A percentile compares a stretch with the other conserved stretches of the same genome.
These are phyloP conservation scores for Enoplosus armatus DNA, from an alignment of 2,797 vertebrate genomes.

Conservation along the genomic window DNA sequence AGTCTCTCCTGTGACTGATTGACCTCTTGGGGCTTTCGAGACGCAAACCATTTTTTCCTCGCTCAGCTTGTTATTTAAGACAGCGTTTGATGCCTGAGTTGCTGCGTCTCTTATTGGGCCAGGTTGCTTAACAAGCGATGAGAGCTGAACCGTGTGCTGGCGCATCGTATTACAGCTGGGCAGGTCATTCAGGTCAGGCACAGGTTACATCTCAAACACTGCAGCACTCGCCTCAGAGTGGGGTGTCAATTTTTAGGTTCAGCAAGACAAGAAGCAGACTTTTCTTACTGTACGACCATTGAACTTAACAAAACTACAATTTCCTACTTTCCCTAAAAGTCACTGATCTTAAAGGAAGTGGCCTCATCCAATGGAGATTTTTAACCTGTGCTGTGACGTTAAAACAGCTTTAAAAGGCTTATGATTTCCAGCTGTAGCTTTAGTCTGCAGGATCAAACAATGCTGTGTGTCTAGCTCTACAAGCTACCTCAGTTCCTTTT, in stretches of 20 bases:
- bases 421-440: slow-evolving; percentile 68
- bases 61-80: slow-evolving; percentile 79
- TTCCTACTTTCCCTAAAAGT: slow-evolving; percentile 31
- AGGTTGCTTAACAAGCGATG: slow-evolving; percentile 64
- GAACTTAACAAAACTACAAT: slow-evolving; percentile 36
- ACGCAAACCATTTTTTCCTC: slow-evolving; percentile 41
- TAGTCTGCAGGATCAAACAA: slow-evolving; percentile 65
- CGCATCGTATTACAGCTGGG: slow-evolving; percentile 62
- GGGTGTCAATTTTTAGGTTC: not conserved
- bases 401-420: slow-evolving; percentile 46
- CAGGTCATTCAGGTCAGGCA: slow-evolving; percentile 51
- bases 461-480: slow-evolving; percentile 30
- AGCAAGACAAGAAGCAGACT: not conserved
- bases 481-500: slow-evolving; percentile 56
- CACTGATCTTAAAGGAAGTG: not conserved
- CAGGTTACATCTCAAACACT: slow-evolving; percentile 51
- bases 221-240: not conserved
- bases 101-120: slow-evolving; percentile 64
- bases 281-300: not conserved
- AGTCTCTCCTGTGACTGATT: slow-evolving; percentile 41
- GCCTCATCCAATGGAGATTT: slow-evolving; percentile 17
- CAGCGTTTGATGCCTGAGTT: slow-evolving; percentile 64
- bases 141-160: slow-evolving; percentile 53
- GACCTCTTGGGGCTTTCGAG: slow-evolving; percentile 49
- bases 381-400: slow-evolving; percentile 38